phyloP scores from a whole-genome alignment of 2,888 invertebrate genomes.

The Eugnorisma glareosa region DNA sequence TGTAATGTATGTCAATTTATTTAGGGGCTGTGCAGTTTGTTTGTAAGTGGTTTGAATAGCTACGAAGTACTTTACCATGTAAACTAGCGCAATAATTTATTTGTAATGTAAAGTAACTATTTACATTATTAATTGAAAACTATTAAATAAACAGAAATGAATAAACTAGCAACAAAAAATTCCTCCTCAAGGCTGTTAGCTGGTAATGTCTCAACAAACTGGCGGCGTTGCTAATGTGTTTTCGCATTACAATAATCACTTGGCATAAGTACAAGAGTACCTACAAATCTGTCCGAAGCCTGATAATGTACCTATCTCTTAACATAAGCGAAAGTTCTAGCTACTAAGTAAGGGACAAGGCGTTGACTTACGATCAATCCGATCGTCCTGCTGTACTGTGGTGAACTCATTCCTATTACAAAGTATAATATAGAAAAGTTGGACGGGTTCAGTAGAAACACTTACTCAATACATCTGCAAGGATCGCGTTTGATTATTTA shows the following conservation, averaged over 20 bases:
- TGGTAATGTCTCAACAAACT: no score
- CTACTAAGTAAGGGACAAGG: constrained; percentile 23
- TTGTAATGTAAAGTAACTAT: no score
- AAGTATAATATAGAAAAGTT: background rate
- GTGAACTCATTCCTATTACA: constrained; percentile 5
- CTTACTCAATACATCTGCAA: background rate
- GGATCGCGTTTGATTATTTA: background rate
- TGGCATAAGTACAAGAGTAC: constrained; percentile 12
- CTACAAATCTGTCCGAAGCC: constrained; percentile 2
- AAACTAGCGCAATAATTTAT: no score
- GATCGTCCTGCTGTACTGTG: constrained; percentile 13
- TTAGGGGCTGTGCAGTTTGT: background rate
- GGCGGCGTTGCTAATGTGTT: background rate
- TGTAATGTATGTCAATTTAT: background rate
- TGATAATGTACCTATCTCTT: constrained; percentile 22
- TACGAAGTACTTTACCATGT: background rate
- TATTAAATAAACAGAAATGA: no score
- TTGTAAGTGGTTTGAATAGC: background rate
- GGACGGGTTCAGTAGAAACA: background rate
- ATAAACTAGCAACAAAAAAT: no score
- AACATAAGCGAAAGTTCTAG: constrained; percentile 54
- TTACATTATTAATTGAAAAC: no score
- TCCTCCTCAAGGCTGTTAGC: no score
- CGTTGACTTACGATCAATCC: constrained; percentile 9
- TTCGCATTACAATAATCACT: background rate